Evolutionary conservation across 2,888 invertebrate genomes (phyloP).

Genomic region (Leucoma salicis): DNA sequence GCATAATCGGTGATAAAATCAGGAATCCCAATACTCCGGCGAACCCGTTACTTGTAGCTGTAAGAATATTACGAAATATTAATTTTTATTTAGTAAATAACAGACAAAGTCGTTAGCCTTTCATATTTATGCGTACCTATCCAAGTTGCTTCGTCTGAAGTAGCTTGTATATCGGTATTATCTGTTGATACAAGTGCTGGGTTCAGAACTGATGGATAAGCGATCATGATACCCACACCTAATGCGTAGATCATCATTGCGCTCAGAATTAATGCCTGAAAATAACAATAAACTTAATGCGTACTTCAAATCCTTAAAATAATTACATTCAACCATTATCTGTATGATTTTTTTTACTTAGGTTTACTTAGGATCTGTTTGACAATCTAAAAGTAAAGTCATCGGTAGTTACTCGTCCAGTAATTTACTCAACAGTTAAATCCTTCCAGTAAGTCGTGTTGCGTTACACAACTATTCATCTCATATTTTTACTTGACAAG

Average conservation of each 20-base stretch:
- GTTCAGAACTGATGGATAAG: constrained; percentile 42
- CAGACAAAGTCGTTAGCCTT: constrained; percentile 47
- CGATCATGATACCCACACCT: constrained; percentile 36
- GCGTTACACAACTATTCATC: too few species aligned
- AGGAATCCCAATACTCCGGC: neutral
- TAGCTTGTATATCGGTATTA: neutral
- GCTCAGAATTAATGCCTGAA: constrained; percentile 35
- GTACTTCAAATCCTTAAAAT: too few species aligned
- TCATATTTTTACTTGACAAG: too few species aligned
- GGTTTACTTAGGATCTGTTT: too few species aligned
- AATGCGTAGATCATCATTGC: constrained; percentile 28
- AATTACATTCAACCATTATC: too few species aligned
- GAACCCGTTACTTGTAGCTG: neutral
- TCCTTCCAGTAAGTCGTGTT: too few species aligned
- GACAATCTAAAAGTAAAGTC: too few species aligned
- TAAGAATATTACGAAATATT: neutral
- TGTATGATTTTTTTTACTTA: too few species aligned
- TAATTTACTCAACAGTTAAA: too few species aligned
- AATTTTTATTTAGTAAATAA: constrained; percentile 2
- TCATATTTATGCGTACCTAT: constrained; percentile 3
- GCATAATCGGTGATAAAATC: constrained; percentile 17
- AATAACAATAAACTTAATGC: constrained; percentile 1
- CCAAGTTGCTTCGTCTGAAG: neutral
- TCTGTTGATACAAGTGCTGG: constrained; percentile 17
- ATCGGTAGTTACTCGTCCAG: too few species aligned